Evolutionary conservation across 2,888 invertebrate species (phyloP).

Genomic region (Drosophila planitibia): DNA sequence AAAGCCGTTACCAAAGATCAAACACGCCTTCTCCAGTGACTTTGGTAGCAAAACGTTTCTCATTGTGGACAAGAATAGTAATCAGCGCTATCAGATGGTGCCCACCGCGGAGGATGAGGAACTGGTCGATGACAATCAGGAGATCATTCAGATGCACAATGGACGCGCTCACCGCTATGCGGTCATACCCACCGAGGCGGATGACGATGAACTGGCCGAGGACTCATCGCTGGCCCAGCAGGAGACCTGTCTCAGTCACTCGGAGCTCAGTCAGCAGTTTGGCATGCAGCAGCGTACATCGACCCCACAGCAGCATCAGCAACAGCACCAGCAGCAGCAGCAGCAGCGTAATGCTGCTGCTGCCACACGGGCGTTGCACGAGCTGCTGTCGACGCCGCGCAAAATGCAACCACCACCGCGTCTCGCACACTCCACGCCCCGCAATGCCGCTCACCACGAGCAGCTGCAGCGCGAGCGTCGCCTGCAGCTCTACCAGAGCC

Average conservation of each 20-base stretch:
- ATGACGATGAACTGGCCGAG: slow-evolving; percentile 83
- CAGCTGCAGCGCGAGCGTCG: slow-evolving; percentile 69
- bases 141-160: slow-evolving; percentile 85
- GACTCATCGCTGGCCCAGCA: slow-evolving; percentile 77
- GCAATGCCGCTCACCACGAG: slow-evolving; percentile 70
- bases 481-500: slow-evolving; percentile 78
- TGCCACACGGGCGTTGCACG: slow-evolving; percentile 90
- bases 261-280: slow-evolving; percentile 83
- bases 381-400: slow-evolving; percentile 90
- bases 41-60: slow-evolving; percentile 85
- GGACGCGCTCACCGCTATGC: slow-evolving; percentile 87
- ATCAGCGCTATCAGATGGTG: slow-evolving; percentile 88
- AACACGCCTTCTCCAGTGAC: slow-evolving; percentile 85
- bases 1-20: slow-evolving; percentile 68
- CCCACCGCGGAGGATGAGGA: slow-evolving; percentile 88
- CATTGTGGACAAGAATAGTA: slow-evolving; percentile 87
- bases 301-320: slow-evolving; percentile 79
- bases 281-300: slow-evolving; percentile 78
- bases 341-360: slow-evolving; percentile 86
- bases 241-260: slow-evolving; percentile 85
- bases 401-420: slow-evolving; percentile 87
- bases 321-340: slow-evolving; percentile 35
- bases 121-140: slow-evolving; percentile 85
- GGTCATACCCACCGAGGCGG: slow-evolving; percentile 87
- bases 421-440: slow-evolving; percentile 70